Conservation (phyloP, 2,797 vertebrate species). For the Malacoctenus gilli region DNA sequence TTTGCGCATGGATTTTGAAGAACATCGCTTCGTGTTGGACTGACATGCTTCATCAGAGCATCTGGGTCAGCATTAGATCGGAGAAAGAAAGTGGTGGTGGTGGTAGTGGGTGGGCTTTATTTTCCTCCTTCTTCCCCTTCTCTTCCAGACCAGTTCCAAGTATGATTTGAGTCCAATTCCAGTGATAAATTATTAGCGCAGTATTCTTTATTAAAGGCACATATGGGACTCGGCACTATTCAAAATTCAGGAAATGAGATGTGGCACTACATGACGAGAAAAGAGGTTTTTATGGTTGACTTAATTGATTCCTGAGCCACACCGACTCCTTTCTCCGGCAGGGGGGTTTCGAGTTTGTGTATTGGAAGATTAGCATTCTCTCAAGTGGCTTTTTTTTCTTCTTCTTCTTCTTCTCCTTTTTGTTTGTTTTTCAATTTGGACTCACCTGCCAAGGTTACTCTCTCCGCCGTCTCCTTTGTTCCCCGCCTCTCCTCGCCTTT, state of each 20-base stretch:
- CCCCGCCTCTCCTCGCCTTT: conserved; percentile 3
- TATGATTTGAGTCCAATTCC: conserved; percentile 55
- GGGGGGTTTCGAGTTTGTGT: conserved; percentile 27
- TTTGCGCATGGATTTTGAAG: conserved; percentile 54
- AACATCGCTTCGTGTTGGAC: conserved; percentile 61
- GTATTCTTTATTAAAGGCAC: conserved; percentile 64
- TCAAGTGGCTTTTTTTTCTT: conserved; percentile 43
- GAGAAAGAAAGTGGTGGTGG: conserved; percentile 44
- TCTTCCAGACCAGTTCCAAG: conserved; percentile 21
- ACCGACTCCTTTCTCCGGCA: conserved; percentile 27
- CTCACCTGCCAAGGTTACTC: conserved; percentile 61
- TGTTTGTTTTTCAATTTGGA: conserved; percentile 48
- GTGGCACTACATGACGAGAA: conserved; percentile 41
- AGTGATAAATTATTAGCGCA: conserved; percentile 60
- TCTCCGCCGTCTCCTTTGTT: conserved; percentile 23
- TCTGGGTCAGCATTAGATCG: conserved; percentile 73
- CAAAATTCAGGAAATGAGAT: conserved; percentile 57
- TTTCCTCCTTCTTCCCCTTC: conserved; percentile 43
- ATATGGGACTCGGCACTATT: conserved; percentile 52
- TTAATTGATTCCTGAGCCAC: conserved; percentile 67
- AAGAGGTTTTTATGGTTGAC: conserved; percentile 55
- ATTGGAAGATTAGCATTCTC: conserved; percentile 50
- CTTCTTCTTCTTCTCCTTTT: conserved; percentile 38
- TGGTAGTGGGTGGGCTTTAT: conserved; percentile 34
- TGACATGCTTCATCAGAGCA: conserved; percentile 75